Percentiles rank a stretch among this genome's conserved stretches.
These are phyloP conservation scores for Rhyacichthys aspro DNA, from an alignment of 2,797 vertebrate species.

Conservation along the genomic window DNA sequence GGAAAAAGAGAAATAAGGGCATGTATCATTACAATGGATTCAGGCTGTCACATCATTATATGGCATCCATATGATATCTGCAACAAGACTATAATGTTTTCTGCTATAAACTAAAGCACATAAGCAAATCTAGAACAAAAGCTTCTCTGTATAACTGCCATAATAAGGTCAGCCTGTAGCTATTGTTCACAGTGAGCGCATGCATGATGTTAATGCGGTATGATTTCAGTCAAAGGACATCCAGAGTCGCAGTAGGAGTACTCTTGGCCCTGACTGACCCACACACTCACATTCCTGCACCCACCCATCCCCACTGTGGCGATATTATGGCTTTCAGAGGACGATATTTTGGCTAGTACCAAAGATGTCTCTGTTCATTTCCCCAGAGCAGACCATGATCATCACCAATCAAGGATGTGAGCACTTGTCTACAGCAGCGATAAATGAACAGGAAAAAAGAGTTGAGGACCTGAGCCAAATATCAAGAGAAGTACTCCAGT, in stretches of 20 bases:
- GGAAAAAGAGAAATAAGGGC: slow-evolving; percentile 36
- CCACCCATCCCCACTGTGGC: slow-evolving; percentile 22
- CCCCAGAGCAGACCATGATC: slow-evolving; percentile 51
- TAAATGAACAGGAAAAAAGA: slow-evolving; percentile 35
- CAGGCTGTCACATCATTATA: slow-evolving; percentile 36
- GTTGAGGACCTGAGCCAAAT: slow-evolving; percentile 48
- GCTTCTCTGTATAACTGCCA: slow-evolving; percentile 16
- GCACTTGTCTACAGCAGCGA: slow-evolving; percentile 24
- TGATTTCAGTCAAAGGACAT: slow-evolving; percentile 51
- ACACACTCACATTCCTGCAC: slow-evolving; percentile 46
- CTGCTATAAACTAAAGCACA: slow-evolving; percentile 9
- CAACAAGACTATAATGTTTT: slow-evolving; percentile 1
- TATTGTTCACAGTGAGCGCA: slow-evolving; percentile 13
- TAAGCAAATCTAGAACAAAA: slow-evolving; percentile 11
- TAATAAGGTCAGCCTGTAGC: slow-evolving; percentile 2
- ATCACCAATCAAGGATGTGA: slow-evolving; percentile 48
- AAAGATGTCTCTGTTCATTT: slow-evolving; percentile 58
- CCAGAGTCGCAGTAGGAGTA: slow-evolving; percentile 42
- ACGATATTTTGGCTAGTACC: slow-evolving; percentile 49
- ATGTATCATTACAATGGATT: slow-evolving; percentile 30
- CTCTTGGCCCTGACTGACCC: slow-evolving; percentile 42
- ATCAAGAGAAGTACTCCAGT: slow-evolving; percentile 61
- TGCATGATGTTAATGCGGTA: slow-evolving; percentile 51
- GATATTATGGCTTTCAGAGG: slow-evolving; percentile 48
- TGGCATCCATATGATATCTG: slow-evolving; percentile 19